Percentiles rank a stretch among this genome's conserved stretches.
Evolutionary conservation across 2,113 vertebrate species (phyloP).

Genomic region (Rissa tridactyla): DNA sequence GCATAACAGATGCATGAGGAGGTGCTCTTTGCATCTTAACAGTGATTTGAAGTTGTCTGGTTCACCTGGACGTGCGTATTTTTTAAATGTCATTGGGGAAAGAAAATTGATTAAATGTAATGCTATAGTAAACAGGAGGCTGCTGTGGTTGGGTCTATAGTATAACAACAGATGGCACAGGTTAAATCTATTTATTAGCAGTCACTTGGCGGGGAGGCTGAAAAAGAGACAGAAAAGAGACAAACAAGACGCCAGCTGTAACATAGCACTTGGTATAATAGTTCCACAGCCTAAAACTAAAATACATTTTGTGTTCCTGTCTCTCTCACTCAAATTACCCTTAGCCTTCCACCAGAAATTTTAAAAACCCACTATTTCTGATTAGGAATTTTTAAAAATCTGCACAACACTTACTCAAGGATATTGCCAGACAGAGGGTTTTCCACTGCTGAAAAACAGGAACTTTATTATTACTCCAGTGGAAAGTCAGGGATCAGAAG

Average conservation of each 20-base stretch:
- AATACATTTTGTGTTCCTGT: neutral
- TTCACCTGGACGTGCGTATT: neutral
- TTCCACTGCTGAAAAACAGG: neutral
- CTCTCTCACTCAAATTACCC: neutral
- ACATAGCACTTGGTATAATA: neutral
- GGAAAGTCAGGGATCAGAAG: neutral
- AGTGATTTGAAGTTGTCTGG: neutral
- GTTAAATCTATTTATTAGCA: constrained; percentile 42
- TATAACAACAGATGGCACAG: constrained; percentile 43
- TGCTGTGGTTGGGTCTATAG: neutral
- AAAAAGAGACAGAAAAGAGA: neutral
- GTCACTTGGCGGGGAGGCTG: neutral
- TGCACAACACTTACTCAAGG: neutral
- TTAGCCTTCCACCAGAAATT: neutral
- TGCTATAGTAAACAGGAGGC: neutral
- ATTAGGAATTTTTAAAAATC: neutral
- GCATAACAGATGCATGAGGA: neutral
- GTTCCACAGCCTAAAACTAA: neutral
- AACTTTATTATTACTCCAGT: neutral
- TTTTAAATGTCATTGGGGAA: neutral
- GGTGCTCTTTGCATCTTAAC: neutral
- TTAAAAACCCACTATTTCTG: neutral
- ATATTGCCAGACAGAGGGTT: neutral
- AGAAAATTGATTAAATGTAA: constrained; percentile 18
- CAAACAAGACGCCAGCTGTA: neutral